phyloP scores from a whole-genome alignment of 1,140 invertebrate species.

The Lepidotrigona ventralis region DNA sequence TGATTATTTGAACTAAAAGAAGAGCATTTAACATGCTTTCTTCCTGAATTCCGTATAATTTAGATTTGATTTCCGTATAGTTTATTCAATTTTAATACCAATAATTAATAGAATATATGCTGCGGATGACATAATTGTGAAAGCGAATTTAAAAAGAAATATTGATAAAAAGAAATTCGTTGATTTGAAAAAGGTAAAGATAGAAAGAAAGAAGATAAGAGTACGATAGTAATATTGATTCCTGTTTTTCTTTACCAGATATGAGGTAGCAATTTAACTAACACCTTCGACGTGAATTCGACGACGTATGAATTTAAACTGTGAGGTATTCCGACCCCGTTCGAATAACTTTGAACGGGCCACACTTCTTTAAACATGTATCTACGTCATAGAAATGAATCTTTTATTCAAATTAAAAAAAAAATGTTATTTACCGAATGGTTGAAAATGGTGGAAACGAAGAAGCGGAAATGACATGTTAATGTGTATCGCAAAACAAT shows the following conservation, averaged over 20 bases:
- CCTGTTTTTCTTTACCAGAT: background rate
- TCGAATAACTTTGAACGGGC: background rate
- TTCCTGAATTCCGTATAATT: background rate
- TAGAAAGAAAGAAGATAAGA: background rate
- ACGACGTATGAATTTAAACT: conserved; percentile 21
- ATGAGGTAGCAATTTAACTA: no score
- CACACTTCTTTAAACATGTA: background rate
- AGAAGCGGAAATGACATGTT: background rate
- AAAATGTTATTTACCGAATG: background rate
- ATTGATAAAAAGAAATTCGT: background rate
- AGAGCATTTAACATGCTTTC: background rate
- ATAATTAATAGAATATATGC: background rate
- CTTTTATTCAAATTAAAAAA: conserved; percentile 13
- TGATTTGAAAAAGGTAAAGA: background rate
- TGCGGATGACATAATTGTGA: background rate
- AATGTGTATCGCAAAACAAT: background rate
- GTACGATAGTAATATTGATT: background rate
- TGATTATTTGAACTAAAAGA: background rate
- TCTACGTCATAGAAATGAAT: background rate
- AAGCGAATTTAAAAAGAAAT: background rate
- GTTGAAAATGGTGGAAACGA: no score
- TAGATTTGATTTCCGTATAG: no score
- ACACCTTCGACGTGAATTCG: background rate
- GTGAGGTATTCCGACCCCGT: background rate
- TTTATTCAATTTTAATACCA: background rate